A percentile compares a stretch with the other conserved stretches of the same genome.
Conservation (phyloP, 2,888 invertebrate genomes). For the Lasius fuliginosus region DNA sequence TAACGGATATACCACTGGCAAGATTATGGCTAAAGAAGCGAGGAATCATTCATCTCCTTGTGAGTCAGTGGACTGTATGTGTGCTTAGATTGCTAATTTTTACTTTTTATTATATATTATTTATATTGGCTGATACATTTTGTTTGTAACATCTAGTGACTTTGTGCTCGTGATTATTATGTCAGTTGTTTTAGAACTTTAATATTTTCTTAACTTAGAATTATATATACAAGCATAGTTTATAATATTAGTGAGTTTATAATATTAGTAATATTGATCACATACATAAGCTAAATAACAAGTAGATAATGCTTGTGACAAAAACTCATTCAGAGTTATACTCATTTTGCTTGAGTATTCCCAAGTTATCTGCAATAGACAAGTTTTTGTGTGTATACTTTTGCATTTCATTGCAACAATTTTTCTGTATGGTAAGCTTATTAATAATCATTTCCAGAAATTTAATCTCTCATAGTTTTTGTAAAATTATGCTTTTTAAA, state of each 20-base stretch:
- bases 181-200: background rate
- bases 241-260: background rate
- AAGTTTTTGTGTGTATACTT: background rate
- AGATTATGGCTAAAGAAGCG: conserved; percentile 76
- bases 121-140: conserved; percentile 1
- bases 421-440: conserved; percentile 22
- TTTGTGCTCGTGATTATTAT: background rate
- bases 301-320: background rate
- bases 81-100: conserved; percentile 84
- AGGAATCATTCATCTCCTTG: conserved; percentile 85
- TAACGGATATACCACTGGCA: conserved; percentile 81
- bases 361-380: background rate
- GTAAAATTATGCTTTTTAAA: conserved; percentile 13
- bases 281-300: background rate
- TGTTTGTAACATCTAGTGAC: background rate
- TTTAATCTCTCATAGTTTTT: background rate
- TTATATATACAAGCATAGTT: background rate
- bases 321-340: background rate
- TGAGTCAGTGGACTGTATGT: conserved; percentile 86
- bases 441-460: conserved; percentile 16
- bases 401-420: conserved; percentile 17
- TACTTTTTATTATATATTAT: conserved; percentile 69
- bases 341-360: background rate
- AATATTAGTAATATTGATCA: background rate
- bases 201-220: background rate